Evolutionary conservation across 2,113 vertebrate genomes (phyloP), one percentile per base, ranked within the genome.

Genomic region (Ophthalmolycus amberensis): DNA sequence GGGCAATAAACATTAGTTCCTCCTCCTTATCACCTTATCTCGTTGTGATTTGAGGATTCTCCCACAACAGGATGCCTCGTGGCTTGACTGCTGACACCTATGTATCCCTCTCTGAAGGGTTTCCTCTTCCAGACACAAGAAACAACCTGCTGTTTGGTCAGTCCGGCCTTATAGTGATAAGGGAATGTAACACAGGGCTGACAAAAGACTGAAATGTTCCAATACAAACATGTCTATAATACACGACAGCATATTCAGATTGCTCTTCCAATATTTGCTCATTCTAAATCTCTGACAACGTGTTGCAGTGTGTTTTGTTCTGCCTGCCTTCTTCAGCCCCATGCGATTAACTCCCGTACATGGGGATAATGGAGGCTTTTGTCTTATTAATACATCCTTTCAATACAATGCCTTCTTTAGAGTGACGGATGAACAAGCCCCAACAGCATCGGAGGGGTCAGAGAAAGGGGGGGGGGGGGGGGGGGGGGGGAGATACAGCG

Each of bases 341-440:
- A 65, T 12, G 74, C 90, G 91, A 90, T 92, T 94, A 90, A 92
- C 88, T 89, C 71, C 37, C 46, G 82, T 83, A 71, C 85, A 88
- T 74, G 74, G 66, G 85, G 87, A 94, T 91, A 94, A 94, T 92
- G 90, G 91, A 80, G 83, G 68, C 92, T 94, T 93, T 95, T 95
- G 94, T 96, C 90, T 95, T 91, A 94, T 93, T 94, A 91, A 93
- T 93, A 90, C 90, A 93, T 92, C 90, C 92, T 93, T 91, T 80
- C 91, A 88, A 89, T 88, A 94, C 92, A 94, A 95, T 94, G 93
- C 86, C 83, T 90, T 89, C 93, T 85, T 91, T 92, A 90, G 85
- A 88, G 91, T 90, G 93, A 93, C 90, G 92, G 92, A 94, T 94
- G 93, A 95, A 88, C 91, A 93, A 92, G 91, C 93, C 93, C 74